Evolutionary conservation across 2,113 vertebrate species (phyloP), one percentile per base, ranked within the genome.

Genomic region (Neofelis nebulosa): DNA sequence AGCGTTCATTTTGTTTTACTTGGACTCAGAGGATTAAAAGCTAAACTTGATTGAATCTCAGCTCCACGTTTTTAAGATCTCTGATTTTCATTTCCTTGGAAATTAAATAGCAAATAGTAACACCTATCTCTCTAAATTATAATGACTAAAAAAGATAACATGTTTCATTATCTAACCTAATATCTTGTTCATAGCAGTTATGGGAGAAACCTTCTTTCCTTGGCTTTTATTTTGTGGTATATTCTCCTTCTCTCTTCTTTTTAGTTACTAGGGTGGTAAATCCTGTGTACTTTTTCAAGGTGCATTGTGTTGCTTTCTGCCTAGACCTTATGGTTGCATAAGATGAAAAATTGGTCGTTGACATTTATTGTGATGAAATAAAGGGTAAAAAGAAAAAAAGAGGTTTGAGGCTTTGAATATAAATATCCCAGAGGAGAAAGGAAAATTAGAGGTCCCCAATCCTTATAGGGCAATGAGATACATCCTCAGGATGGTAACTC

Each of bases 361-460:
- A 92, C 14, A 74, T 91, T 98, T 87, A 73, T 31, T 92, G 23
- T 92, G 69, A 41, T 96, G 27, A 83, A 92, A 92, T 71, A 36
- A 82, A 86, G 15, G 52, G 29, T 38, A 33, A 27, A 85, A 57
- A 45, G 45, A 45, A 57, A 31, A 66, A 74, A 78, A 55, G 21
- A 63, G 14, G 2, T 48, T 65, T 87, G 69, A 29, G 18, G 7
- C 3, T 91, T 89, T 94, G 10, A 89, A 86, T 73, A 68, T 65
- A 78, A 78, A 4, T 69, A 71, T 82, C 2, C 8, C 52, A 61
- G 1, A 48, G 68, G 13, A 61, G 36, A 65, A 80, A 65, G 23
- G 19, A 81, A 19, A 89, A 76, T 94, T 84, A 76, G 27, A 94
- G 5, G 2, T 57, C n/a, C 38, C 57, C 36, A 55, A 33, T 41